These are phyloP conservation scores for Tortrix viridana DNA, from an alignment of 2,888 invertebrate species.

Conservation along the genomic window DNA sequence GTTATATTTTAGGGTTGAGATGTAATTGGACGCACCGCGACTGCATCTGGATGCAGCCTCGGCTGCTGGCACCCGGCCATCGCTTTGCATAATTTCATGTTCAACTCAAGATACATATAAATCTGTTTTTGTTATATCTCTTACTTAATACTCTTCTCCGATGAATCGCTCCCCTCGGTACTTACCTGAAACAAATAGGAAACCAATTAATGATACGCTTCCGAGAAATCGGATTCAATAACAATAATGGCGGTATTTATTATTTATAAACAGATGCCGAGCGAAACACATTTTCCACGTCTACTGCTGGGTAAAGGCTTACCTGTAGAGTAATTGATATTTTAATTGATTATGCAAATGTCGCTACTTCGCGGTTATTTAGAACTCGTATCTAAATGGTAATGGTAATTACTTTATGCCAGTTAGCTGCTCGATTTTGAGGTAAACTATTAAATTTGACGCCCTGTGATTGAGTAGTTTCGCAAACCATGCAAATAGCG, in stretches of 20 bases:
- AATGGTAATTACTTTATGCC: conserved; percentile 35
- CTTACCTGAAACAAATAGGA: conserved; percentile 30
- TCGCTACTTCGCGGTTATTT: conserved; percentile 31
- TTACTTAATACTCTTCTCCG: background rate
- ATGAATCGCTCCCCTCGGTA: background rate
- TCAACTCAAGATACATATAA: conserved; percentile 57
- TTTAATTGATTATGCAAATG: conserved; percentile 63
- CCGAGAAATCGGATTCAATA: conserved; percentile 16
- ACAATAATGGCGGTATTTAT: conserved; percentile 20
- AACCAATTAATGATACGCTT: conserved; percentile 14
- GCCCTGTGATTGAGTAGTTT: conserved; percentile 27
- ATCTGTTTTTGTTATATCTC: conserved; percentile 44
- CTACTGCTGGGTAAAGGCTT: conserved; percentile 30
- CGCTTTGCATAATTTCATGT: conserved; percentile 72
- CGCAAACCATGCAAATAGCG: conserved; percentile 22
- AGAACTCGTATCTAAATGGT: conserved; percentile 31
- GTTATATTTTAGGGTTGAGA: conserved; percentile 79
- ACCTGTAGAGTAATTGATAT: conserved; percentile 57
- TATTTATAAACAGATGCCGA: conserved; percentile 11
- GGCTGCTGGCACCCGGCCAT: conserved; percentile 72
- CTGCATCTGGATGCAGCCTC: conserved; percentile 73
- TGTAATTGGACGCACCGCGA: conserved; percentile 77
- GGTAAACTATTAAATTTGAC: conserved; percentile 32
- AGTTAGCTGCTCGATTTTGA: conserved; percentile 27
- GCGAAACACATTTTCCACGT: conserved; percentile 58